Percentiles rank a stretch among this genome's conserved stretches.
Evolutionary conservation across 1,140 invertebrate species (phyloP).

Genomic region (Lepidurus couesii): DNA sequence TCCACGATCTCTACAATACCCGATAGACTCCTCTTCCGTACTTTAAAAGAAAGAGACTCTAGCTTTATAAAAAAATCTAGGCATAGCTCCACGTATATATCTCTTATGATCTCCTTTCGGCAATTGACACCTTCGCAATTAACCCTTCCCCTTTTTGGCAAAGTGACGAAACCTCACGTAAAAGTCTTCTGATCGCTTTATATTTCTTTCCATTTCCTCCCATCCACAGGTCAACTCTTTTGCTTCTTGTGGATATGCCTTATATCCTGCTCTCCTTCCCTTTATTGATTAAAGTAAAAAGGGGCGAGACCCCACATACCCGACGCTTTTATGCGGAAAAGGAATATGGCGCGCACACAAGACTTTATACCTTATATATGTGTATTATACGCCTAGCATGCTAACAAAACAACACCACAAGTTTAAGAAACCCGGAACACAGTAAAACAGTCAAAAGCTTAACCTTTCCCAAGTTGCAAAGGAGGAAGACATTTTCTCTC

Average conservation of each 20-base stretch:
- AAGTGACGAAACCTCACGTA: neutral
- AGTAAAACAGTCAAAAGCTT: too few relatives aligned
- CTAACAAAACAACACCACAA: too few relatives aligned
- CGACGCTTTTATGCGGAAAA: neutral
- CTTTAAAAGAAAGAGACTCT: too few relatives aligned
- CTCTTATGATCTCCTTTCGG: neutral
- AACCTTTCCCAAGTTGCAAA: too few relatives aligned
- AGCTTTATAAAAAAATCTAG: too few relatives aligned
- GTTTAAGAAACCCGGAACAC: too few relatives aligned
- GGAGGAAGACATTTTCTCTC: too few relatives aligned
- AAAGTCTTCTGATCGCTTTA: neutral
- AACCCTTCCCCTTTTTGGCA: neutral
- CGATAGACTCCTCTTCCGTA: too few relatives aligned
- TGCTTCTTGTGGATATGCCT: neutral
- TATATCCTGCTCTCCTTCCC: neutral
- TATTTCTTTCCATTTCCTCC: neutral
- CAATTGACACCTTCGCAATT: neutral
- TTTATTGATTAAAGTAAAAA: constrained; percentile 19
- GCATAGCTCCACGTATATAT: neutral
- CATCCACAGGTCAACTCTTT: neutral
- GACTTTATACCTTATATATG: neutral
- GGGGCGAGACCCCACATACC: constrained; percentile 3
- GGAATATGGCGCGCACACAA: neutral
- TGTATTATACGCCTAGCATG: too few relatives aligned
- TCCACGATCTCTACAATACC: too few relatives aligned